phyloP scores from a whole-genome alignment of 2,797 vertebrate genomes.

The Phoeniculus purpureus region DNA sequence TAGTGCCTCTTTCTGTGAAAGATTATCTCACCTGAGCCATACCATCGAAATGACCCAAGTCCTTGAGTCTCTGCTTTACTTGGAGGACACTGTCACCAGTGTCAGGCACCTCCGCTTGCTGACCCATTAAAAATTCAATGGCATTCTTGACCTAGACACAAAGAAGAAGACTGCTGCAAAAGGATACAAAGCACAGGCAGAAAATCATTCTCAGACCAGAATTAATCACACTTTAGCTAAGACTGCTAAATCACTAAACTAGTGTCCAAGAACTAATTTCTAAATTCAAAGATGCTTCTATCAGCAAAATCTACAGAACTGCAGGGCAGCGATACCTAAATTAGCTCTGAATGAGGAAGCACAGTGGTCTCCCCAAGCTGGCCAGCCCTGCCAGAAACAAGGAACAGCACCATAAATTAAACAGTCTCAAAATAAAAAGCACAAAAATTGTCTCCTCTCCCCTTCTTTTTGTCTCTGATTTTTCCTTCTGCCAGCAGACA shows the following conservation, averaged over 20 bases:
- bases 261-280: background rate
- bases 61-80: constrained; percentile 85
- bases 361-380: background rate
- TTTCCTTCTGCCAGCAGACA: background rate
- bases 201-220: background rate
- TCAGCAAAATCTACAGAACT: background rate
- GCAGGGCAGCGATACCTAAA: constrained; percentile 12
- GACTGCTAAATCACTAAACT: background rate
- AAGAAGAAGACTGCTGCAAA: constrained; percentile 33
- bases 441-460: background rate
- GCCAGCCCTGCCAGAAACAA: background rate
- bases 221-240: constrained; percentile 3
- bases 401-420: constrained; percentile 17
- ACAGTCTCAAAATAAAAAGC: background rate
- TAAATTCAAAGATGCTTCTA: background rate
- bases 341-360: constrained; percentile 12
- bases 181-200: constrained; percentile 1
- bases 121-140: constrained; percentile 83
- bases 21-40: constrained; percentile 83
- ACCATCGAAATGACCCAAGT: constrained; percentile 83
- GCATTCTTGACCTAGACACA: constrained; percentile 83
- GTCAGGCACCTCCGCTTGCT: constrained; percentile 83
- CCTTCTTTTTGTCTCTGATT: background rate
- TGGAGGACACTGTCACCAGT: constrained; percentile 81
- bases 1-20: background rate